Percentiles rank a stretch among this genome's conserved stretches.
phyloP scores from a whole-genome alignment of 2,113 vertebrate genomes.

The Hemichromis elongatus region DNA sequence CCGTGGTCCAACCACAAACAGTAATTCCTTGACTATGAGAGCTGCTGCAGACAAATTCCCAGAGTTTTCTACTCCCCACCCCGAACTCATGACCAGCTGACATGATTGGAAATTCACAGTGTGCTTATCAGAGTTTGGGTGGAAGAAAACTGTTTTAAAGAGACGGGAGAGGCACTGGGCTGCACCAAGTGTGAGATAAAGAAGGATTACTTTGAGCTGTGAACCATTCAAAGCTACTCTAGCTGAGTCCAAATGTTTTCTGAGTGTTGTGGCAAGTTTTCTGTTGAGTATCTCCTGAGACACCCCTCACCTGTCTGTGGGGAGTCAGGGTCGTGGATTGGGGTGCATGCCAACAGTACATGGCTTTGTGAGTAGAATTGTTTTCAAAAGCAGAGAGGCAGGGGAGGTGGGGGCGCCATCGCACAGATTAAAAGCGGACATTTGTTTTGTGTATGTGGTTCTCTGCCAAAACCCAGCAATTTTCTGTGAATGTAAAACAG shows the following conservation, averaged over 20 bases:
- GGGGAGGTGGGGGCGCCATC: constrained; percentile 10
- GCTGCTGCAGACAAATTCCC: background rate
- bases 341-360: constrained; percentile 16
- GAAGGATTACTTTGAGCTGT: background rate
- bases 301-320: background rate
- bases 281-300: background rate
- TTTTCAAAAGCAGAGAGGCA: constrained; percentile 27
- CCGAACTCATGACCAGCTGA: background rate
- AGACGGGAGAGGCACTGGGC: background rate
- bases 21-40: background rate
- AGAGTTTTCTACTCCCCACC: background rate
- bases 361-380: constrained; percentile 45
- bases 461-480: constrained; percentile 64
- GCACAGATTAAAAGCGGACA: constrained; percentile 64
- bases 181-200: background rate
- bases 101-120: background rate
- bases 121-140: background rate
- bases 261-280: background rate
- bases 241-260: background rate
- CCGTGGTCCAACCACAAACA: background rate
- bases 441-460: constrained; percentile 60
- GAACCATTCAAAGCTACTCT: background rate
- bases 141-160: background rate
- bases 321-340: background rate
- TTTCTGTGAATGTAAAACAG: constrained; percentile 71